Evolutionary conservation across 2,888 invertebrate genomes (phyloP).

Genomic region (Andrena minutula): DNA sequence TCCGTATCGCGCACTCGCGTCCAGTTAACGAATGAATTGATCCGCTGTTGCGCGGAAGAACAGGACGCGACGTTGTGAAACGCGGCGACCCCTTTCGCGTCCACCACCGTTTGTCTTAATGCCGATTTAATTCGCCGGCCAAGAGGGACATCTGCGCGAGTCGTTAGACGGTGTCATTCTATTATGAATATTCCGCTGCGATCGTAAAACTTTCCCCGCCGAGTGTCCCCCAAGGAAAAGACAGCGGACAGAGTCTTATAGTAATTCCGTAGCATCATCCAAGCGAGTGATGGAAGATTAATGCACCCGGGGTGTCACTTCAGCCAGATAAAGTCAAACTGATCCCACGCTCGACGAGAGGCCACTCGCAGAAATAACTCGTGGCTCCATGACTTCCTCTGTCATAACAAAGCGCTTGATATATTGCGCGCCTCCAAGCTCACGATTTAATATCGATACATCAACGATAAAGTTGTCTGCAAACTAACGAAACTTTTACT

Average conservation of each 20-base stretch:
- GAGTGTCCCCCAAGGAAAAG: not conserved
- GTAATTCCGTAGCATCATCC: too few species aligned
- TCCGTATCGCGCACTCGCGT: slow-evolving; percentile 12
- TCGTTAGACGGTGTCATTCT: not conserved
- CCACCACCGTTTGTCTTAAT: not conserved
- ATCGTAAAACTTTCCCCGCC: not conserved
- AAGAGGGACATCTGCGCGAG: not conserved
- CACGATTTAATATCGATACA: not conserved
- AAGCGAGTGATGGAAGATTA: not conserved
- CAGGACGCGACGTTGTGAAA: not conserved
- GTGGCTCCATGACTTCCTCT: not conserved
- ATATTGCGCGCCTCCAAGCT: not conserved
- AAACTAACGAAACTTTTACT: not conserved
- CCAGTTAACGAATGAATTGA: slow-evolving; percentile 18
- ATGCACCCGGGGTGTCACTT: not conserved
- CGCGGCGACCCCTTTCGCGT: not conserved
- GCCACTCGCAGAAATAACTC: not conserved
- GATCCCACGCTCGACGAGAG: slow-evolving; percentile 5
- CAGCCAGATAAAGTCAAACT: slow-evolving; percentile 5
- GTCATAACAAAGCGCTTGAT: not conserved
- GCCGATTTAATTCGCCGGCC: not conserved
- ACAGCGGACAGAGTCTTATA: too few species aligned
- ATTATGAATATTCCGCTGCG: too few species aligned
- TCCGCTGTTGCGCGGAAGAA: not conserved
- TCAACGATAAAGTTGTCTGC: slow-evolving; percentile 22